Base-by-base conservation (phyloP, 2,888 invertebrate genomes). In the Nymphalis urticae region DNA sequence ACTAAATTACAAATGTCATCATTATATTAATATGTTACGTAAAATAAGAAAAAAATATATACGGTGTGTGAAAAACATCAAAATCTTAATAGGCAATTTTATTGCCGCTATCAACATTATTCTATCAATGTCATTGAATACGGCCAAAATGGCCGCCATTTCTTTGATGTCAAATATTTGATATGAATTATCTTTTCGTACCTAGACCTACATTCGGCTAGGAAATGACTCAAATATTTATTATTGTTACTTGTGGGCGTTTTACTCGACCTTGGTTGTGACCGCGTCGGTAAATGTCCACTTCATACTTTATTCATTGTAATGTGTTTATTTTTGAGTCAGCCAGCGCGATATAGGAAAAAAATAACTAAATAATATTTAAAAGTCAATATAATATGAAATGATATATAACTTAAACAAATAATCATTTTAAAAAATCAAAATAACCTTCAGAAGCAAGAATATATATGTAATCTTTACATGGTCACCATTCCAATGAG, bases 181-280 rank as follows among this genome's bases (percentile, higher is more conserved):
- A 72, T 65, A 63, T 70, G 67, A 70, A 63, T 63, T 72, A 70
- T 64, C 51, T 19, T 47, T 47, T 21, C 59, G 65, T 70, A 77
- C 75, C 79, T 79, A 83, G 80, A 82, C 78, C 80, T 75, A 79
- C 72, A 79, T 80, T 76, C 72, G 74, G 72, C 66, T 79, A 87
- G 87, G 87, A 87, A 87, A 83, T 81, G 82, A 82, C 74, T 81
- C 80, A 80, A 84, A 84, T 82, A 84, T 83, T 75, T 82, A 82
- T 84, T 82, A 80, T 83, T 79, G 75, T 75, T 70, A 71, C 65
- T 69, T 64, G 89, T 87, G 82, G 87, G 89, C 78, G 87, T 77
- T 73, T 27, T 10, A 42, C 75, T 66, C 73, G 75, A 84, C 89
- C 89, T 89, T 89, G 87, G 74, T 51, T n/a, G 69, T 79, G 78